Percentiles rank a stretch among this genome's conserved stretches.
phyloP scores from a whole-genome alignment of 2,113 vertebrate species.

The Argyrosomus japonicus region DNA sequence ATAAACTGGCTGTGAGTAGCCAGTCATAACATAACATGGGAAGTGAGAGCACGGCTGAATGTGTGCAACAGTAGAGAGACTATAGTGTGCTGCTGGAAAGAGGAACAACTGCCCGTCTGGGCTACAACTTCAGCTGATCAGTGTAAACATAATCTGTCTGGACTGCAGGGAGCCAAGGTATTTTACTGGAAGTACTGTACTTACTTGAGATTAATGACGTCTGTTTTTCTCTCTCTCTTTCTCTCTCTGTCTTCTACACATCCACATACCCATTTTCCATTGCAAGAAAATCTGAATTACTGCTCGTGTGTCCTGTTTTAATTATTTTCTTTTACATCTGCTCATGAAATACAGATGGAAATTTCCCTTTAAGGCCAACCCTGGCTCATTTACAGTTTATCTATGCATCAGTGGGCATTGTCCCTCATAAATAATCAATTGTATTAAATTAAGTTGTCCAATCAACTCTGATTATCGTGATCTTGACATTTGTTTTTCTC shows the following conservation, averaged over 20 bases:
- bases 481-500: not conserved
- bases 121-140: conserved; percentile 37
- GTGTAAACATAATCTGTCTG: conserved; percentile 31
- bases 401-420: not conserved
- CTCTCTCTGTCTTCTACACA: not conserved
- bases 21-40: conserved; percentile 38
- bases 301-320: not conserved
- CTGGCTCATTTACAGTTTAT: not conserved
- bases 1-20: conserved; percentile 10
- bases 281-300: not conserved
- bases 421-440: not conserved
- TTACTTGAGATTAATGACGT: conserved; percentile 34
- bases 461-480: not conserved
- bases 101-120: conserved; percentile 7
- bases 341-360: not conserved
- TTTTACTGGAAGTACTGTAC: conserved; percentile 51
- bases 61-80: not conserved
- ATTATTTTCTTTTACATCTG: not conserved
- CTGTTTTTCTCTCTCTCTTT: not conserved
- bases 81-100: conserved; percentile 10
- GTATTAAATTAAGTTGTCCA: not conserved
- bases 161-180: conserved; percentile 12
- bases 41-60: not conserved
- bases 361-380: not conserved
- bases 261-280: not conserved